phyloP scores from a whole-genome alignment of 2,888 invertebrate genomes.

The Agrotis segetum region DNA sequence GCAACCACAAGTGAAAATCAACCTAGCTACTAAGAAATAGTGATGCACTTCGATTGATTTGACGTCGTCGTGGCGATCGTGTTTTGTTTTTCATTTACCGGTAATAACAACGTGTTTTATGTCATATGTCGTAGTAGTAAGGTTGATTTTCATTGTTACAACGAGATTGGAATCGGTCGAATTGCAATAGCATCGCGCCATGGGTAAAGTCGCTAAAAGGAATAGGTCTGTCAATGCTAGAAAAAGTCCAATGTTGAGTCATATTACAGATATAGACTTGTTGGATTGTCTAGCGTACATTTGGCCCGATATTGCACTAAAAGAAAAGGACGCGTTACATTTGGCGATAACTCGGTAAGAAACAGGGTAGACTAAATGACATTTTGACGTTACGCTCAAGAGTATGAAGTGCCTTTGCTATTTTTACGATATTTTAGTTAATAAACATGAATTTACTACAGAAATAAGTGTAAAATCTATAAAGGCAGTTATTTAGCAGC shows the following conservation, averaged over 20 bases:
- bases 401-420: slow-evolving; percentile 76
- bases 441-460: slow-evolving; percentile 70
- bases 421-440: slow-evolving; percentile 67
- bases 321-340: slow-evolving; percentile 1
- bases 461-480: slow-evolving; percentile 57
- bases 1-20: too few species aligned
- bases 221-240: background rate
- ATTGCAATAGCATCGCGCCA: too few species aligned
- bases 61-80: too few species aligned
- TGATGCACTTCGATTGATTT: too few species aligned
- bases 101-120: too few species aligned
- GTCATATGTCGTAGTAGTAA: too few species aligned
- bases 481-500: slow-evolving; percentile 68
- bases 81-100: too few species aligned
- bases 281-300: slow-evolving; percentile 1
- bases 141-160: too few species aligned
- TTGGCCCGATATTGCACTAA: slow-evolving; percentile 12
- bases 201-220: background rate
- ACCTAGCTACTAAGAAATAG: too few species aligned
- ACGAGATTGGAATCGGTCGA: too few species aligned
- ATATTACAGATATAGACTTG: background rate
- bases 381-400: slow-evolving; percentile 82
- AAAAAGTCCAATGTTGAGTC: background rate
- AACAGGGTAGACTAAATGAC: slow-evolving; percentile 83
- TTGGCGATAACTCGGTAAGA: slow-evolving; percentile 36